Evolutionary conservation across 2,888 invertebrate species (phyloP).

Genomic region (Athalia circularis): DNA sequence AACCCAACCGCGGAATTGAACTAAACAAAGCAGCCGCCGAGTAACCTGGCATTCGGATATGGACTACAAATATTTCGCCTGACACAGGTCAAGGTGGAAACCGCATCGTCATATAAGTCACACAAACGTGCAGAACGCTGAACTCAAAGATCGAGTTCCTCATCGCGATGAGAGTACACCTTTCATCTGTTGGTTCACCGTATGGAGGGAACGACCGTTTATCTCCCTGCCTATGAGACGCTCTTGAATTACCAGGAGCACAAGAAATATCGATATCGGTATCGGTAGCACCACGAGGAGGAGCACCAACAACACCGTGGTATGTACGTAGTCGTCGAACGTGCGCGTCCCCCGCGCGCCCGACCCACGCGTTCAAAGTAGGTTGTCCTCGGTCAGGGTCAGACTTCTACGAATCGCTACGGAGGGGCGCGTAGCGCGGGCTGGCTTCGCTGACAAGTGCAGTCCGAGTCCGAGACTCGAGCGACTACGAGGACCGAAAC

Average conservation of each 20-base stretch:
- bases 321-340: constrained; percentile 23
- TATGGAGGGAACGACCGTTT: background rate
- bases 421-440: constrained; percentile 40
- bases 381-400: constrained; percentile 63
- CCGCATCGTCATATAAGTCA: no score
- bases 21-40: no score
- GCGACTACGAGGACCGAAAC: constrained; percentile 34
- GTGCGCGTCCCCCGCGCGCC: constrained; percentile 16
- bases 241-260: background rate
- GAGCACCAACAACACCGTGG: background rate
- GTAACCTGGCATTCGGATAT: no score
- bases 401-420: constrained; percentile 55
- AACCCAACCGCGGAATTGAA: background rate
- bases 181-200: no score
- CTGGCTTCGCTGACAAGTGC: constrained; percentile 42
- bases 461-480: constrained; percentile 42
- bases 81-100: no score
- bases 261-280: background rate
- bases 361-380: constrained; percentile 54
- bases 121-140: no score
- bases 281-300: background rate
- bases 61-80: no score
- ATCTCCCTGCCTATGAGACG: background rate
- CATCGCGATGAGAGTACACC: no score
- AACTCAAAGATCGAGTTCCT: no score